phyloP scores from a whole-genome alignment of 2,888 invertebrate species.

The Flabesymbios commensalis region DNA sequence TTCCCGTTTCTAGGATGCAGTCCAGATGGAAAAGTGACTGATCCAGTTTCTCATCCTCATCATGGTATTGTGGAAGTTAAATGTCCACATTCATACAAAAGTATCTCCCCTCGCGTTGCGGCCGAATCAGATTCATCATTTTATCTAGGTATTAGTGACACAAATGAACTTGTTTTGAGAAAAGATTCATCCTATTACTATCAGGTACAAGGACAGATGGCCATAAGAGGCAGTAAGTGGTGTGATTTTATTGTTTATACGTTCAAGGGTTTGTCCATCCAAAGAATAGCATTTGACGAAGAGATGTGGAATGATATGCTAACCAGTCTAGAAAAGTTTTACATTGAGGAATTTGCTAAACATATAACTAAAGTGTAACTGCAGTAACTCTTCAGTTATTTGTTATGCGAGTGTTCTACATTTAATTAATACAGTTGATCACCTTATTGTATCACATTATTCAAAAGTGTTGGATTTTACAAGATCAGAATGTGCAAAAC shows the following conservation, averaged over 20 bases:
- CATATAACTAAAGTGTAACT: too few relatives aligned
- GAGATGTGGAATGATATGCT: background rate
- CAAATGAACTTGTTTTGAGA: background rate
- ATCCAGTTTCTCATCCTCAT: slow-evolving; percentile 5
- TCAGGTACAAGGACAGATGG: slow-evolving; percentile 6
- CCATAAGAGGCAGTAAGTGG: background rate
- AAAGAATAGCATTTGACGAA: background rate
- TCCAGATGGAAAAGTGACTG: slow-evolving; percentile 13
- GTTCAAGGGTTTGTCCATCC: background rate
- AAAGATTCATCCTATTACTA: background rate
- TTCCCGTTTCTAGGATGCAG: background rate
- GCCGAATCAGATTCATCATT: background rate
- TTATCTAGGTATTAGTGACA: background rate
- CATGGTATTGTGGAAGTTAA: slow-evolving; percentile 8
- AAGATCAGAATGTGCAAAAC: too few relatives aligned
- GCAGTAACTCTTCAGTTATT: too few relatives aligned
- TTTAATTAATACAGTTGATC: too few relatives aligned
- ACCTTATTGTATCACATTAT: too few relatives aligned
- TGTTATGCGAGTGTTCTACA: too few relatives aligned
- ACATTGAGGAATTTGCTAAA: too few relatives aligned
- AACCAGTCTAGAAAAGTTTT: slow-evolving; percentile 2
- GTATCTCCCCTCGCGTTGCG: slow-evolving; percentile 2
- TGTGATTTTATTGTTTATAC: slow-evolving; percentile 6
- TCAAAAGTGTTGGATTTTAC: too few relatives aligned
- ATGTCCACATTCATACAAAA: slow-evolving; percentile 7